Evolutionary conservation across 2,888 invertebrate species (phyloP).

Genomic region (Melinaea menophilus): DNA sequence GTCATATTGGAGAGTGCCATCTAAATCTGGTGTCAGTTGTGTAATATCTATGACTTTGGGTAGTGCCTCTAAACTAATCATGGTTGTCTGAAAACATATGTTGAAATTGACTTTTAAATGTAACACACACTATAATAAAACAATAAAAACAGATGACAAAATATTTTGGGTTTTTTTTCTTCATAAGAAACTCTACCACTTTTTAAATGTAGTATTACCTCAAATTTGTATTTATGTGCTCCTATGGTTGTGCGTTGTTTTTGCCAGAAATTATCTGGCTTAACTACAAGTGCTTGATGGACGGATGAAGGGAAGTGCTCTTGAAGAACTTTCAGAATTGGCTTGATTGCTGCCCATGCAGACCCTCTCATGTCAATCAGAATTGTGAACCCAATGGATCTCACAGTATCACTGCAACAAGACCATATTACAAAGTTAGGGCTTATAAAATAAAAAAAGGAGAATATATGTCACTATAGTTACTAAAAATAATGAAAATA

Average conservation of each 20-base stretch:
- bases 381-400: constrained; percentile 94
- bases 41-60: constrained; percentile 94
- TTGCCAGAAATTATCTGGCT: constrained; percentile 99
- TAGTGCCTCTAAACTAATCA: constrained; percentile 96
- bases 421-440: constrained; percentile 19
- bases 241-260: constrained; percentile 98
- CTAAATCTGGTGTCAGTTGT: constrained; percentile 95
- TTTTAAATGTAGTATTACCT: constrained; percentile 76
- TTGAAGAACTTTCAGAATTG: constrained; percentile 97
- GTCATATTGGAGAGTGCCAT: constrained; percentile 95
- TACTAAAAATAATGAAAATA: too few relatives aligned
- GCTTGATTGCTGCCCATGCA: constrained; percentile 98
- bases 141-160: neutral
- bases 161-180: neutral
- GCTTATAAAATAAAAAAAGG: neutral
- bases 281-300: constrained; percentile 97
- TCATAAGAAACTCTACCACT: neutral
- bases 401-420: constrained; percentile 87
- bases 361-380: constrained; percentile 98
- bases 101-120: neutral
- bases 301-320: constrained; percentile 96
- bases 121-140: neutral
- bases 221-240: constrained; percentile 99
- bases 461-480: neutral
- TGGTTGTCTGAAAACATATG: constrained; percentile 85